Evolutionary conservation across 2,888 invertebrate genomes (phyloP), one percentile per base, ranked within the genome.

Genomic region (Alcis repandata): DNA sequence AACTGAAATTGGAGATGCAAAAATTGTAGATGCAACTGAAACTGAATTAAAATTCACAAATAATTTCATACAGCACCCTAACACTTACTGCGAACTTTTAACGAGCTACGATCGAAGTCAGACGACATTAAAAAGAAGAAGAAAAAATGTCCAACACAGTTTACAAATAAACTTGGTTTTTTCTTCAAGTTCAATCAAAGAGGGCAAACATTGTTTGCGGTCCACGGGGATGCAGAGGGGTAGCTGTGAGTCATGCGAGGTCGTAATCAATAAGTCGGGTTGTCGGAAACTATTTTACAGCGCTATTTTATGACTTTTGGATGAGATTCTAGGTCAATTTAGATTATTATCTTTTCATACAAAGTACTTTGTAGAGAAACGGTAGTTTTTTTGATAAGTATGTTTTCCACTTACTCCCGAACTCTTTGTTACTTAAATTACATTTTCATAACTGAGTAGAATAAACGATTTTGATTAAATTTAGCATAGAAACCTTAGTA

Each of bases 151-250:
- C 84, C 83, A 60, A 48, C 79, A 83, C 77, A 82, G 83, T 86
- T 86, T 84, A 84, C 72, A 79, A 85, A 86, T 84, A 79, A 76
- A 65, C 77, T 78, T 83, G 48, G 27, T 56, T 83, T 54, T 58
- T 63, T 83, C 85, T 87, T 85, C 78, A 84, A 88, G 87, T 89
- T 86, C 90, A 90, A 90, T 91, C 89, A 89, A 84, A 85, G 85
- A 88, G 82, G 84, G 87, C 85, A 89, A 90, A 90, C 86, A 90
- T 77, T 78, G 48, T 74, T 79, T 73, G 78, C 76, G 79, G 81
- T 78, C 79, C 79, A 74, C 67, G 67, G 84, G 84, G 83, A 73
- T 77, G 79, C 67, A 73, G 70, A 69, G 76, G 78, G 77, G 83
- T 80, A 81, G 82, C 77, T 82, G 63, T 91, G 91, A 92, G 85